Evolutionary conservation across 1,140 invertebrate species (phyloP).

Genomic region (Cyclargus thomasi): DNA sequence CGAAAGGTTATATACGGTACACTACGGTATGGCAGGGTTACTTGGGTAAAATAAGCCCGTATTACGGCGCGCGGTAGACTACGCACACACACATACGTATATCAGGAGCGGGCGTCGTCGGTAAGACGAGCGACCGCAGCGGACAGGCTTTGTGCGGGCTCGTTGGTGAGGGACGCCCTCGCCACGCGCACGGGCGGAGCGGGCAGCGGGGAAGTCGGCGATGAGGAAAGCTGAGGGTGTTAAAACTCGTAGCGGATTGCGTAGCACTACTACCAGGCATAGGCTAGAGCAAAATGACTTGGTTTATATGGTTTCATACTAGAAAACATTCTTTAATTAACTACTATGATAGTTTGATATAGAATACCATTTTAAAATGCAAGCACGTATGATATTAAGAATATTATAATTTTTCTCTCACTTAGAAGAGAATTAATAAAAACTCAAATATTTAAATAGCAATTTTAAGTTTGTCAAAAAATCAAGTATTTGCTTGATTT

Average conservation of each 20-base stretch:
- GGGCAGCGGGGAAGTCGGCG: not conserved
- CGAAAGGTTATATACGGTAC: constrained; percentile 10
- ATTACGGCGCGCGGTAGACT: constrained; percentile 33
- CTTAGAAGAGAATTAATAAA: too few species aligned
- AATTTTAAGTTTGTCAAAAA: too few species aligned
- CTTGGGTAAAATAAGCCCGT: constrained; percentile 30
- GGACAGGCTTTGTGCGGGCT: constrained; percentile 66
- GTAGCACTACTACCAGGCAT: not conserved
- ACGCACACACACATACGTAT: constrained; percentile 30
- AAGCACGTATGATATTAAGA: too few species aligned
- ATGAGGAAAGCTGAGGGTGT: not conserved
- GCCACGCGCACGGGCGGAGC: constrained; percentile 26
- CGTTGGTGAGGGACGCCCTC: constrained; percentile 41
- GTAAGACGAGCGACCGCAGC: constrained; percentile 67
- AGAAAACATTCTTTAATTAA: too few species aligned
- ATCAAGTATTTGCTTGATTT: too few species aligned
- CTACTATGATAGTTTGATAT: too few species aligned
- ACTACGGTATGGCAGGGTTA: not conserved
- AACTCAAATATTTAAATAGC: too few species aligned
- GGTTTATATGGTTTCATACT: too few species aligned
- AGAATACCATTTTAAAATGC: too few species aligned
- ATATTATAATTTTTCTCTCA: too few species aligned
- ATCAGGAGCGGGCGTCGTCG: constrained; percentile 41
- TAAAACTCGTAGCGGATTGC: not conserved
- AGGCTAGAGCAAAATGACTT: too few species aligned